phyloP scores from a whole-genome alignment of 2,113 vertebrate species.

The Corythaeola cristata region DNA sequence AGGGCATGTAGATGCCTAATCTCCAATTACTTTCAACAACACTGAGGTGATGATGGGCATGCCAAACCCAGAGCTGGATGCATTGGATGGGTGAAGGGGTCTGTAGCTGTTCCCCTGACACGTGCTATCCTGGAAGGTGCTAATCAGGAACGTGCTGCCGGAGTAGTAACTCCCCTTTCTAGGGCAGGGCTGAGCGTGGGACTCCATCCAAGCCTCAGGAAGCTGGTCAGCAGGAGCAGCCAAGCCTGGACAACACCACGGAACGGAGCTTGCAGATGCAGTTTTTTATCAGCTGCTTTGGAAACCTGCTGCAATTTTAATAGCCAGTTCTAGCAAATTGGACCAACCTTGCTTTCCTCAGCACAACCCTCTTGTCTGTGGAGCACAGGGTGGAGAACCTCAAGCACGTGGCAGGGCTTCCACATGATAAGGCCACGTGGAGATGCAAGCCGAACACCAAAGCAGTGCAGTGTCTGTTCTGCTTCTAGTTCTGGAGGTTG shows the following conservation, averaged over 20 bases:
- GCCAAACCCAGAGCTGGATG: background rate
- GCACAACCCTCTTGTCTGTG: background rate
- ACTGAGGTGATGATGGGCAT: background rate
- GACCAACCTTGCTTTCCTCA: background rate
- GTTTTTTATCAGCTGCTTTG: constrained; percentile 42
- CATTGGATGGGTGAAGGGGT: background rate
- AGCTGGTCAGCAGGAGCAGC: constrained; percentile 22
- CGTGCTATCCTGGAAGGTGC: background rate
- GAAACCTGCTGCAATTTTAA: constrained; percentile 18
- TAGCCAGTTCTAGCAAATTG: background rate
- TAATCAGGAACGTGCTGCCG: background rate
- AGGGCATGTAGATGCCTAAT: background rate
- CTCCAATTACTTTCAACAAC: background rate
- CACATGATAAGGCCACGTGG: background rate
- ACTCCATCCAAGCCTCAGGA: background rate
- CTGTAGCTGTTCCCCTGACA: background rate
- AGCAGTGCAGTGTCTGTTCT: background rate
- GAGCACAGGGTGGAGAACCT: background rate
- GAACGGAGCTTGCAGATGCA: constrained; percentile 10
- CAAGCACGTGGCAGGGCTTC: background rate
- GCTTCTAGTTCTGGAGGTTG: background rate
- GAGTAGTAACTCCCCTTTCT: background rate
- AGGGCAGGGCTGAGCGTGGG: background rate
- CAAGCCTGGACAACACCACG: background rate
- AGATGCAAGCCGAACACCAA: background rate